A percentile compares a stretch with the other conserved stretches of the same genome.
These are phyloP conservation scores for Petrocephalus zakoni DNA, from an alignment of 2,113 vertebrate species.

Conservation along the genomic window DNA sequence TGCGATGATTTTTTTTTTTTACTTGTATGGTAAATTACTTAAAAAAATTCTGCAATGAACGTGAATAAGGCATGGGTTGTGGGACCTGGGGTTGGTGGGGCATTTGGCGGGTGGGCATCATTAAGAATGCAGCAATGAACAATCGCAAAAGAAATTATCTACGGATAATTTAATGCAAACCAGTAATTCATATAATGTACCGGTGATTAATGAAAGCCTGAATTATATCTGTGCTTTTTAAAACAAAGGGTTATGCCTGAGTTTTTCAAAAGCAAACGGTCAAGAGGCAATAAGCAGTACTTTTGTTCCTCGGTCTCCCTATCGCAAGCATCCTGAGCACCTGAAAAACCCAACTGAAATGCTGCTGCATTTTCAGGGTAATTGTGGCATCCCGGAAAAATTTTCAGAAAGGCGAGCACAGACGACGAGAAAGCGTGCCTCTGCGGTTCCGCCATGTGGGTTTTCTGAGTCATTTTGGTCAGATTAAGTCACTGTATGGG, in stretches of 20 bases:
- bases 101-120: no score
- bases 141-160: background rate
- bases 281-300: background rate
- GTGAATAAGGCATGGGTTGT: no score
- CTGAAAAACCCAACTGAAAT: constrained; percentile 19
- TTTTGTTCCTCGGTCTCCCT: background rate
- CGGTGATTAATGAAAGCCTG: background rate
- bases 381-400: background rate
- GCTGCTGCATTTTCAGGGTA: background rate
- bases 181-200: background rate
- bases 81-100: no score
- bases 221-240: background rate
- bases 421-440: background rate
- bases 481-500: background rate
- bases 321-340: constrained; percentile 18
- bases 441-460: background rate
- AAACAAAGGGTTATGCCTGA: background rate
- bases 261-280: background rate
- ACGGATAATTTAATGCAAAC: background rate
- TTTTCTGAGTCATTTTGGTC: background rate
- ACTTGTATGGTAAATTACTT: background rate
- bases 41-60: no score
- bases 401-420: background rate
- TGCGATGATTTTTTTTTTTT: background rate
- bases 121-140: background rate